A percentile compares a stretch with the other conserved stretches of the same genome.
These are phyloP conservation scores for Lepidiolamprologus cunningtoni DNA, from an alignment of 2,113 vertebrate species.

Conservation along the genomic window DNA sequence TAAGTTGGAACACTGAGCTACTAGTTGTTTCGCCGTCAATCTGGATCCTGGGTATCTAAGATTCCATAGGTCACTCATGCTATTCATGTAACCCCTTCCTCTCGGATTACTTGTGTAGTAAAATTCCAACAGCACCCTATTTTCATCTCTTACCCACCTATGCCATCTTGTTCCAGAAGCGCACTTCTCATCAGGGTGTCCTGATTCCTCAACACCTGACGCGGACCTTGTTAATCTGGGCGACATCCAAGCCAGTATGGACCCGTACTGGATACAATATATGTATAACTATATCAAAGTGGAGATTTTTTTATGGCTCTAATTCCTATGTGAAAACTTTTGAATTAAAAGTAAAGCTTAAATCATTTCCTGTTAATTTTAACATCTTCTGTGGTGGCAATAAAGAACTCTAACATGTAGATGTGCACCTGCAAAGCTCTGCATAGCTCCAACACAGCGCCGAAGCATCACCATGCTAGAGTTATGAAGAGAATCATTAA, in stretches of 20 bases:
- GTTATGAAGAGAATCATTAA: not conserved
- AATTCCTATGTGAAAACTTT: not conserved
- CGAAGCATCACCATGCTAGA: not conserved
- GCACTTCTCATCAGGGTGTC: not conserved
- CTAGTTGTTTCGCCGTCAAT: fast-evolving
- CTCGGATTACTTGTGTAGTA: not conserved
- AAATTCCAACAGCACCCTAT: not conserved
- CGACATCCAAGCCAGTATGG: fast-evolving
- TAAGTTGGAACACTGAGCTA: not conserved
- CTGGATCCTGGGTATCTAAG: not conserved
- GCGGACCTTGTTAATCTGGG: not conserved
- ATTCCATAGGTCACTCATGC: not conserved
- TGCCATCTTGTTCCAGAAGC: not conserved
- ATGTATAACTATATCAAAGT: not conserved
- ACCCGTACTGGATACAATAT: not conserved
- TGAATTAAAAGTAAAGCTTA: not conserved
- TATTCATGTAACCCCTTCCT: not conserved
- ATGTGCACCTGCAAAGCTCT: not conserved
- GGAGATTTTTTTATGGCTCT: not conserved
- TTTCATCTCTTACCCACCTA: not conserved
- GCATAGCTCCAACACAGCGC: not conserved
- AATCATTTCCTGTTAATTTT: not conserved
- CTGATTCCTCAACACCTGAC: not conserved
- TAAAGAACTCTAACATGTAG: not conserved
- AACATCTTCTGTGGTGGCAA: not conserved